A percentile compares a stretch with the other conserved stretches of the same genome.
Evolutionary conservation across 2,888 invertebrate species (phyloP).

Genomic region (Leptinotarsa peninsularis): DNA sequence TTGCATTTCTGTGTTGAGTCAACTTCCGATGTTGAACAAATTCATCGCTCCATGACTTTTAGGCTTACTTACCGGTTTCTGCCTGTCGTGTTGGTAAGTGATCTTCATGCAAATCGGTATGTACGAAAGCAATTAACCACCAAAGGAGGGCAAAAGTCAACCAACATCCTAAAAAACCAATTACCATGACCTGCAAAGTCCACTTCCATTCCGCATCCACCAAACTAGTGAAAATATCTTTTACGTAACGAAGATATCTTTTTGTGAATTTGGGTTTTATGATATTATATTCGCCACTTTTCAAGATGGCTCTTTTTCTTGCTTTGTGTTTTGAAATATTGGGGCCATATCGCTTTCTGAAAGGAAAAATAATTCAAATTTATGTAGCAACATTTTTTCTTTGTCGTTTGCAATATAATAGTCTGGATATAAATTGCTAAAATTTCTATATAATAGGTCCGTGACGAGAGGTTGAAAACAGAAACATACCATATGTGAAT

Average conservation of each 20-base stretch:
- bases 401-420: no score
- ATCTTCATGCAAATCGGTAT: slow-evolving; percentile 85
- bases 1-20: no score
- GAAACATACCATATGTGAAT: no score
- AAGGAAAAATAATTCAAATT: slow-evolving; percentile 17
- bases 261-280: slow-evolving; percentile 87
- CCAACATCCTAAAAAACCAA: slow-evolving; percentile 94
- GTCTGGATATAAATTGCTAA: no score
- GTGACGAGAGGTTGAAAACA: no score
- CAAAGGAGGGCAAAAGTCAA: slow-evolving; percentile 91
- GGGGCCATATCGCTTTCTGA: slow-evolving; percentile 51
- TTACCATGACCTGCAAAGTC: slow-evolving; percentile 89
- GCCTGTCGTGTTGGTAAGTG: slow-evolving; percentile 70
- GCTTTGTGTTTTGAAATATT: slow-evolving; percentile 71
- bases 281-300: slow-evolving; percentile 96
- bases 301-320: slow-evolving; percentile 83
- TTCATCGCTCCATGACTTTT: slow-evolving; percentile 66
- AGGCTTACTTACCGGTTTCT: slow-evolving; percentile 69
- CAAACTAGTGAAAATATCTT: slow-evolving; percentile 89
- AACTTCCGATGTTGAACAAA: no score
- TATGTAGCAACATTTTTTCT: no score
- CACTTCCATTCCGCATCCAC: slow-evolving; percentile 97
- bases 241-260: slow-evolving; percentile 78
- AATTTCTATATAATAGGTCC: no score
- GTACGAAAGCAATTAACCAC: slow-evolving; percentile 94